Evolutionary conservation across 2,888 invertebrate genomes (phyloP).

Genomic region (Corbicula japonica): DNA sequence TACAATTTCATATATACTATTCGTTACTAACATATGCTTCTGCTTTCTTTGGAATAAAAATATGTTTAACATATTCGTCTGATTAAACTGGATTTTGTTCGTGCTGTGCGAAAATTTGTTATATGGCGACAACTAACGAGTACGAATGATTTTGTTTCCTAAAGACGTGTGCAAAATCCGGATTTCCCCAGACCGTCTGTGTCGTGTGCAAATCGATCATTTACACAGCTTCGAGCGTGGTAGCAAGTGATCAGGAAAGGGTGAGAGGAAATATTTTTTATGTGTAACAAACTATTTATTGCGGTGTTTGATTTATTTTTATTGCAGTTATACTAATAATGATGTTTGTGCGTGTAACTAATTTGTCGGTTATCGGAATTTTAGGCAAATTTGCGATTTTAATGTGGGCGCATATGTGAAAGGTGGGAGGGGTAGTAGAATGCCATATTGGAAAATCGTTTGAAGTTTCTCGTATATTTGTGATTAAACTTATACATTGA

Average conservation of each 20-base stretch:
- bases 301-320: neutral
- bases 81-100: neutral
- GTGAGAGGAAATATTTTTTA: slow-evolving; percentile 4
- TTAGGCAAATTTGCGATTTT: neutral
- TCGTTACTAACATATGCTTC: neutral
- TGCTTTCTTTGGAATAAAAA: neutral
- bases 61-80: neutral
- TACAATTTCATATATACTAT: slow-evolving; percentile 15
- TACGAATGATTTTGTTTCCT: neutral
- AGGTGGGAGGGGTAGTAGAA: neutral
- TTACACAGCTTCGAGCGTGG: neutral
- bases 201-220: slow-evolving; percentile 34
- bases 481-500: neutral
- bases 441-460: neutral
- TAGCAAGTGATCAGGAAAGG: neutral
- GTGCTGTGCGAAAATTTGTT: no score
- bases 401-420: neutral
- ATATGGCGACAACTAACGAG: slow-evolving; percentile 16
- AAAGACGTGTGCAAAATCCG: slow-evolving; percentile 32
- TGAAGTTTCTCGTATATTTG: neutral
- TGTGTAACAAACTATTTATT: neutral
- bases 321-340: neutral
- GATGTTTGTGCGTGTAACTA: neutral
- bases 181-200: slow-evolving; percentile 8
- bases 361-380: neutral